These are phyloP conservation scores for Pecten maximus DNA, from an alignment of 2,888 invertebrate genomes.

Conservation along the genomic window DNA sequence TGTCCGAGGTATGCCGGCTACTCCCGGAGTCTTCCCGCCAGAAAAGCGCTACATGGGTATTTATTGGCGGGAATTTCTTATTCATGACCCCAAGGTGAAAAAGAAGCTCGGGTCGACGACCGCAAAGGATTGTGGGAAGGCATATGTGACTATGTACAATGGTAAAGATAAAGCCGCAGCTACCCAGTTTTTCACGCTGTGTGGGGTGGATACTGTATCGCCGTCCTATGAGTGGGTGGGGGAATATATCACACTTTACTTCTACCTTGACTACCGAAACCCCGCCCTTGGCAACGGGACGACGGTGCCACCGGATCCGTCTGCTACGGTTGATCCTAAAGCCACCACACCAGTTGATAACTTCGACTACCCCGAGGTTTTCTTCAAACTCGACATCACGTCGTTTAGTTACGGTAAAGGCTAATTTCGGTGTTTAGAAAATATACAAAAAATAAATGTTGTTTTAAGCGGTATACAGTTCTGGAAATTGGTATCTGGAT, in stretches of 20 bases:
- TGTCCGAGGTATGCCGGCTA: slow-evolving; percentile 61
- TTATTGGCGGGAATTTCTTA: slow-evolving; percentile 61
- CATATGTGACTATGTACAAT: slow-evolving; percentile 63
- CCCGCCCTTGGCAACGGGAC: slow-evolving; percentile 44
- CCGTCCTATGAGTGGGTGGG: slow-evolving; percentile 60
- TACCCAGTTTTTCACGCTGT: slow-evolving; percentile 52
- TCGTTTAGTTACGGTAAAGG: slow-evolving; percentile 63
- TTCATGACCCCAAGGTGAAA: slow-evolving; percentile 57
- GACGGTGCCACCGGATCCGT: slow-evolving; percentile 23
- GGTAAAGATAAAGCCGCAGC: slow-evolving; percentile 53
- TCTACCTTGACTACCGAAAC: slow-evolving; percentile 61
- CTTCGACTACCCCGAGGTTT: slow-evolving; percentile 61
- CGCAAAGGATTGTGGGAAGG: slow-evolving; percentile 61
- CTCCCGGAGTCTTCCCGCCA: slow-evolving; percentile 38
- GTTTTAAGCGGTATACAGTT: background rate
- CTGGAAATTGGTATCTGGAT: too few species aligned
- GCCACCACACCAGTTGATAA: slow-evolving; percentile 44
- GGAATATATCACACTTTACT: slow-evolving; percentile 60
- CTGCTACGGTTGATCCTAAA: slow-evolving; percentile 24
- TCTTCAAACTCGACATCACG: slow-evolving; percentile 61
- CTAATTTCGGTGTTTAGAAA: background rate
- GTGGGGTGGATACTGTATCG: slow-evolving; percentile 59
- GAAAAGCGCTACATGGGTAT: slow-evolving; percentile 58
- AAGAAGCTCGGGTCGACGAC: slow-evolving; percentile 47
- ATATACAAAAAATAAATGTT: background rate